Evolutionary conservation across 2,797 vertebrate genomes (phyloP).

Genomic region (Salmo trutta): DNA sequence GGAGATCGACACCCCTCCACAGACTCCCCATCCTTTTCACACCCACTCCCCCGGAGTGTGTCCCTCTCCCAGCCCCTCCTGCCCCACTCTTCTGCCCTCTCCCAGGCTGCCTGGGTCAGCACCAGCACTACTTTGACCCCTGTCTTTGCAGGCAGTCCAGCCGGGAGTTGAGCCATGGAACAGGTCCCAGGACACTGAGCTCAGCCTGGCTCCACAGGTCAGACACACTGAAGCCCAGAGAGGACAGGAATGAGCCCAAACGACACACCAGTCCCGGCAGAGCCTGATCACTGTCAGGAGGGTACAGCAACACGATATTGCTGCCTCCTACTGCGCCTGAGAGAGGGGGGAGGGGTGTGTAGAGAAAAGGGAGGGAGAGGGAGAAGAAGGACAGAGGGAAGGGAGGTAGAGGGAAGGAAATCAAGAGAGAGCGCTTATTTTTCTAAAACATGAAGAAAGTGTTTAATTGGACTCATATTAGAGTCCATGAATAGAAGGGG

Average conservation of each 20-base stretch:
- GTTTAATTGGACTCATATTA: background rate
- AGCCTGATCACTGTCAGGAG: conserved; percentile 64
- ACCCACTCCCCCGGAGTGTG: conserved; percentile 9
- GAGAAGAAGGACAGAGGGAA: background rate
- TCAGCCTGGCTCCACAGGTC: conserved; percentile 84
- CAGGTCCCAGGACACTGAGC: conserved; percentile 70
- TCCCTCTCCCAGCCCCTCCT: conserved; percentile 36
- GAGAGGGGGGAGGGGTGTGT: conserved; percentile 3
- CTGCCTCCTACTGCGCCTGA: conserved; percentile 66
- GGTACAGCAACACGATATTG: conserved; percentile 81
- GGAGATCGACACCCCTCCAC: background rate
- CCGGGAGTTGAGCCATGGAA: conserved; percentile 88
- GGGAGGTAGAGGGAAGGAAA: background rate
- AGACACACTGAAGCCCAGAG: conserved; percentile 76
- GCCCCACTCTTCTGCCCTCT: conserved; percentile 74
- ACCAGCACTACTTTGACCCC: conserved; percentile 84
- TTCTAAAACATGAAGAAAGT: background rate
- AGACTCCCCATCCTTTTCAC: background rate
- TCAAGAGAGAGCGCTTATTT: too few species aligned
- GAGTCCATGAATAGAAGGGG: background rate
- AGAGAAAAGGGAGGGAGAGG: background rate
- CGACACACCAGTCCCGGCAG: conserved; percentile 73
- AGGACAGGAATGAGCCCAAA: conserved; percentile 78
- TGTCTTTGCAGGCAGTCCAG: conserved; percentile 73
- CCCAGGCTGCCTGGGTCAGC: conserved; percentile 78